Evolutionary conservation across 2,797 vertebrate species (phyloP).

Genomic region (Gambusia yucatana): DNA sequence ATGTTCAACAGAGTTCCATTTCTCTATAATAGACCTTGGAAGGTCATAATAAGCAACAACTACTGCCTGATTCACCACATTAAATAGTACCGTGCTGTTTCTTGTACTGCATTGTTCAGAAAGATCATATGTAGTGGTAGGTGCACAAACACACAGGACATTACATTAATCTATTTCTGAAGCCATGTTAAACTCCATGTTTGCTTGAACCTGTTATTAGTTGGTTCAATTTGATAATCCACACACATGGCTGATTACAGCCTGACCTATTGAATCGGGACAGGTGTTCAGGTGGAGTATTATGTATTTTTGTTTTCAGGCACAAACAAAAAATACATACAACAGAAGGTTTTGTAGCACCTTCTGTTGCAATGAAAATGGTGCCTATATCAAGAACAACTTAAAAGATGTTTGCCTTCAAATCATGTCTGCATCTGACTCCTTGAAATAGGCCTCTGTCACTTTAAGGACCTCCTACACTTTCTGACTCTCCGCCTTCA

Average conservation of each 20-base stretch:
- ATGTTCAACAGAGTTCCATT: not conserved
- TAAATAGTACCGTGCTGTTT: not conserved
- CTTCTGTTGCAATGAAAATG: no score
- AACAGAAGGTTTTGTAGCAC: no score
- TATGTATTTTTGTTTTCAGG: no score
- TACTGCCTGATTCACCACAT: not conserved
- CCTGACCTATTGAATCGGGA: not conserved
- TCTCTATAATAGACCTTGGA: not conserved
- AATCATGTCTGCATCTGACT: not conserved
- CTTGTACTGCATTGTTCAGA: not conserved
- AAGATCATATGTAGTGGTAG: not conserved
- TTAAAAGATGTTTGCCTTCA: not conserved
- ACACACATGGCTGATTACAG: not conserved
- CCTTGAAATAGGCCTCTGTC: not conserved
- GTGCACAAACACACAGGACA: not conserved
- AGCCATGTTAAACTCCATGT: slow-evolving; percentile 24
- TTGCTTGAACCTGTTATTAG: not conserved
- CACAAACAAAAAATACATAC: no score
- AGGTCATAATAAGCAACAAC: slow-evolving; percentile 5
- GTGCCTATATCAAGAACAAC: no score
- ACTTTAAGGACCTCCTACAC: not conserved
- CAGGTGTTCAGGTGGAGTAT: not conserved
- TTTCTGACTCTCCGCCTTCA: not conserved
- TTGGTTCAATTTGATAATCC: not conserved
- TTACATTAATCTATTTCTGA: slow-evolving; percentile 49